A percentile compares a stretch with the other conserved stretches of the same genome.
These are phyloP conservation scores for Actinopyga echinites DNA, from an alignment of 53 echinoderm and acorn worm genomes.

Conservation along the genomic window DNA sequence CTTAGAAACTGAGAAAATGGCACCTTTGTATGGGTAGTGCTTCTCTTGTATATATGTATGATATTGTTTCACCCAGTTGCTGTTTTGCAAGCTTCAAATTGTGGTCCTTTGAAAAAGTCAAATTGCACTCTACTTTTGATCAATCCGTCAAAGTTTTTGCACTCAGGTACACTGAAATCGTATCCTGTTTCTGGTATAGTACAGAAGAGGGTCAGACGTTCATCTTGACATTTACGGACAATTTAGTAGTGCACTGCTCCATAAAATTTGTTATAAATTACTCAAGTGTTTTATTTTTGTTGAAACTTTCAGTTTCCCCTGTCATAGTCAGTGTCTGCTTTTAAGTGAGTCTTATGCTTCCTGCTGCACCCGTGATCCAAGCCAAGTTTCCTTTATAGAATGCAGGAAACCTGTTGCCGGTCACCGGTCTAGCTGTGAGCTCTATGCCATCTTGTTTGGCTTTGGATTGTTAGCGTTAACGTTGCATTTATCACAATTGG, in stretches of 20 bases:
- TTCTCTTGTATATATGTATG: too few species aligned
- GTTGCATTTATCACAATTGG: background rate
- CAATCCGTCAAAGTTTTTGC: too few species aligned
- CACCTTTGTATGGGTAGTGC: too few species aligned
- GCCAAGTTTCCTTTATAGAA: slow-evolving; percentile 8
- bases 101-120: too few species aligned
- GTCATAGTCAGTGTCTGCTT: background rate
- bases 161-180: too few species aligned
- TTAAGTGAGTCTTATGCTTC: background rate
- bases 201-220: background rate
- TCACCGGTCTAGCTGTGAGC: background rate
- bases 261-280: background rate
- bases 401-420: slow-evolving; percentile 3
- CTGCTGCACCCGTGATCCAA: background rate
- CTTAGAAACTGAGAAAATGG: too few species aligned
- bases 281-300: slow-evolving; percentile 15
- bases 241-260: background rate
- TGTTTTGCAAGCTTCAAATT: too few species aligned
- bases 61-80: too few species aligned
- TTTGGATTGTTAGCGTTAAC: too few species aligned
- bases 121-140: too few species aligned
- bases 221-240: background rate
- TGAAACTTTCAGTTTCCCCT: slow-evolving; percentile 20
- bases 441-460: background rate
- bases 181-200: too few species aligned